Evolutionary conservation across 2,888 invertebrate species (phyloP), one percentile per base, ranked within the genome.

Genomic region (Ichneumoninae sp.): DNA sequence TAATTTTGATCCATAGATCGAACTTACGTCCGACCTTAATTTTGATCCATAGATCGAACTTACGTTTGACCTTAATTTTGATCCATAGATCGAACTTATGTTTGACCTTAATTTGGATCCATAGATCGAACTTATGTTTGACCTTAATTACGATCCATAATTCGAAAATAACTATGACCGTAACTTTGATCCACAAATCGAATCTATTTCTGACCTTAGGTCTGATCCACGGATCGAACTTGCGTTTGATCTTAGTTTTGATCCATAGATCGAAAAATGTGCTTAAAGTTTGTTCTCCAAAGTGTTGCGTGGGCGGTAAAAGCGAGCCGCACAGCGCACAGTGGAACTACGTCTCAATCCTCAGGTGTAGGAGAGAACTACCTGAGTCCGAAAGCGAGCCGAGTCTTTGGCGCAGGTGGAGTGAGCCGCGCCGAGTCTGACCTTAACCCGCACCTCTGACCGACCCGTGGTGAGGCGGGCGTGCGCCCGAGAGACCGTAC

Each of bases 291-390:
- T 66, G 47, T 71, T 6, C 36, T 60, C 40, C 66, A 77, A 69
- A 75, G 57, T 40, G 19, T 71, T 54, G 90, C 90, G 92, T 90
- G 91, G 91, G 91, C 90, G 90, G 90, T 89, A 90, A 83, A 78
- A 84, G 47, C 30, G 36, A 36, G 65, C 44, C 50, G 50, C 30
- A 30, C 44, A 50, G 69, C 36, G 62, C 30, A 26, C 57, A 33
- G n/a, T 30, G 62, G 62, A 62, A 79, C 80, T 83, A 87, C 86
- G 79, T 84, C 87, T 87, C 84, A 85, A 87, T 87, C 78, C 72
- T 78, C 69, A 44, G 65, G 54, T 68, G 83, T 80, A 69, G 62
- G 82, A 86, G 72, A 72, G 72, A 78, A 70, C 86, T 87, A 87
- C 86, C 87, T 87, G 87, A 60, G 70, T 22, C 62, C 26, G 44